phyloP scores from a whole-genome alignment of 2,113 vertebrate species.

The Amphiprion ocellaris region DNA sequence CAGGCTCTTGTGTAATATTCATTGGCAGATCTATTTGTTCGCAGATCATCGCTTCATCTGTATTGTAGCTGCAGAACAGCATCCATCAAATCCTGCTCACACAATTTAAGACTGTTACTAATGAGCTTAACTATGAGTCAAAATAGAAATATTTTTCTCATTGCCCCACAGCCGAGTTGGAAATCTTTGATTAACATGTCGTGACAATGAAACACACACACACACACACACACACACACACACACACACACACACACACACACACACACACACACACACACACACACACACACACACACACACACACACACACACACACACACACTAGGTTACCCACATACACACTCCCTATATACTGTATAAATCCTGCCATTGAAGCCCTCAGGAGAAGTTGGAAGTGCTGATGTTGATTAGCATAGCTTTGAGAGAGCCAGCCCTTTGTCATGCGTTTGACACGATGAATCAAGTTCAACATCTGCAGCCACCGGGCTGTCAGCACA shows the following conservation, averaged over 20 bases:
- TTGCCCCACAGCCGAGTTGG: slow-evolving; percentile 44
- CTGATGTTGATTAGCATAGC: slow-evolving; percentile 82
- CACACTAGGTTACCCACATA: slow-evolving; percentile 2
- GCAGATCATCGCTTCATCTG: slow-evolving; percentile 58
- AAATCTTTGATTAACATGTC: slow-evolving; percentile 57
- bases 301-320: slow-evolving; percentile 18
- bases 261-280: slow-evolving; percentile 26
- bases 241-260: slow-evolving; percentile 26
- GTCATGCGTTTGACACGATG: slow-evolving; percentile 73
- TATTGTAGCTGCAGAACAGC: slow-evolving; percentile 31
- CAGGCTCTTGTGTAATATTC: slow-evolving; percentile 37
- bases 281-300: slow-evolving; percentile 20
- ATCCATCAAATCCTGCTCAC: slow-evolving; percentile 33
- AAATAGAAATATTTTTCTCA: slow-evolving; percentile 55
- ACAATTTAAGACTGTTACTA: slow-evolving; percentile 53
- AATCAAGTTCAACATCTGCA: slow-evolving; percentile 82
- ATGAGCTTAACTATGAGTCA: slow-evolving; percentile 69
- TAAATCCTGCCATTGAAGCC: slow-evolving; percentile 39
- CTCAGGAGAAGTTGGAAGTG: slow-evolving; percentile 66
- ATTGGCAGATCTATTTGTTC: slow-evolving; percentile 50
- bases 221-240: slow-evolving; percentile 28
- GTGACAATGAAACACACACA: slow-evolving; percentile 54
- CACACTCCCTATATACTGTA: slow-evolving; percentile 1
- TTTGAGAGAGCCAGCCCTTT: slow-evolving; percentile 80
- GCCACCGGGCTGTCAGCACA: slow-evolving; percentile 64